A percentile compares a stretch with the other conserved stretches of the same genome.
Conservation (phyloP, 2,888 invertebrate genomes). For the Thymelicus lineola region DNA sequence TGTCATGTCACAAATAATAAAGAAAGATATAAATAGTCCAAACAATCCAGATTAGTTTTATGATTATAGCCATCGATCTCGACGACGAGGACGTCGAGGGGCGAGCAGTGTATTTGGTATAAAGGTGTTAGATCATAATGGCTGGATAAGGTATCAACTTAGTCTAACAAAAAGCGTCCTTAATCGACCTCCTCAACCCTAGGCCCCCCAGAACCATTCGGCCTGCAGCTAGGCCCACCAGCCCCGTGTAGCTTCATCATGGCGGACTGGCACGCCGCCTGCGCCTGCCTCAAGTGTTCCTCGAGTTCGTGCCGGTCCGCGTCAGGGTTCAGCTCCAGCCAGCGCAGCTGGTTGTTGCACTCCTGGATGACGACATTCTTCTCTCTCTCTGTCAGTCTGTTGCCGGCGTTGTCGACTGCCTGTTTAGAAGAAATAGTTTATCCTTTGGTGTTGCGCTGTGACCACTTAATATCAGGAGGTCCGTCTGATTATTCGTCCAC, state of each 20-base stretch:
- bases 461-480: too few relatives aligned
- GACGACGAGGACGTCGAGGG: too few relatives aligned
- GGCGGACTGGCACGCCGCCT: conserved; percentile 90
- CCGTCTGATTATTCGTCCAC: too few relatives aligned
- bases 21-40: too few relatives aligned
- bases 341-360: conserved; percentile 89
- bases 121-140: too few relatives aligned
- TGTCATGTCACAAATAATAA: too few relatives aligned
- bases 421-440: conserved; percentile 50
- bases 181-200: conserved; percentile 77
- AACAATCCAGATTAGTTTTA: too few relatives aligned
- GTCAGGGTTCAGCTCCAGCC: conserved; percentile 92
- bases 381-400: conserved; percentile 89
- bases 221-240: conserved; percentile 60
- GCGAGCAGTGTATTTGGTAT: too few relatives aligned
- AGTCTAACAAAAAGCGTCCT: background rate
- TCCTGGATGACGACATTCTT: conserved; percentile 88
- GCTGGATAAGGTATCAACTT: too few relatives aligned
- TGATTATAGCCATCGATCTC: too few relatives aligned
- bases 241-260: conserved; percentile 93
- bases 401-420: conserved; percentile 88
- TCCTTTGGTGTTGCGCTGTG: too few relatives aligned
- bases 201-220: conserved; percentile 79
- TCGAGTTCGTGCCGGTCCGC: conserved; percentile 93
- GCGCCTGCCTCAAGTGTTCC: conserved; percentile 90